Conservation (phyloP, 2,797 vertebrate genomes). For the Adelosebastes latens region DNA sequence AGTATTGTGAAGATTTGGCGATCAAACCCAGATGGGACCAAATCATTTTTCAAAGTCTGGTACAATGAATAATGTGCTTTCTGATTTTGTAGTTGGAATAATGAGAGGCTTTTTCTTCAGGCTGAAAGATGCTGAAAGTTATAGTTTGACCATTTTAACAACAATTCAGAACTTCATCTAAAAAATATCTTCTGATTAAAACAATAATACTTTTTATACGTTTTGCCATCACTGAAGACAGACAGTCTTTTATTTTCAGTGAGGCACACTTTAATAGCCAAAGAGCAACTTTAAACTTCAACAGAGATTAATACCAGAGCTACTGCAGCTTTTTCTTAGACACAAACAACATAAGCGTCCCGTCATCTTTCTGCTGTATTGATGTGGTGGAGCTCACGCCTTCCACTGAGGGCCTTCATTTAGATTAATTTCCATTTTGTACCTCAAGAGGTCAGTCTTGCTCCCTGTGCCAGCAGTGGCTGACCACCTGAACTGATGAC, state of each 20-base stretch:
- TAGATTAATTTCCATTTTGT: constrained; percentile 41
- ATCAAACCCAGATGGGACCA: constrained; percentile 72
- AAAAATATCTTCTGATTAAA: neutral
- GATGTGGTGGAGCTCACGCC: neutral
- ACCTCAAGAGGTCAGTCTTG: constrained; percentile 80
- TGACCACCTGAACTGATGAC: constrained; percentile 42
- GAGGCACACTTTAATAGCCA: neutral
- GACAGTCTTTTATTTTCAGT: neutral
- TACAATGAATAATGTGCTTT: constrained; percentile 42
- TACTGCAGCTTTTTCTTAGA: neutral
- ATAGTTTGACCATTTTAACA: constrained; percentile 17
- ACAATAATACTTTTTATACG: neutral
- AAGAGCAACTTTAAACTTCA: neutral
- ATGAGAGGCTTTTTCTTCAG: constrained; percentile 13
- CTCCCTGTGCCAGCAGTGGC: constrained; percentile 39
- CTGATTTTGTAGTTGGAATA: constrained; percentile 50
- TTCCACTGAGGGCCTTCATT: neutral
- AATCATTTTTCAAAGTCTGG: constrained; percentile 65
- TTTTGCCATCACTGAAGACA: neutral
- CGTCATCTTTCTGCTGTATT: neutral
- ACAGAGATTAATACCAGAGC: neutral
- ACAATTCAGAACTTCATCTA: neutral
- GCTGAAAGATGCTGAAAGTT: constrained; percentile 5
- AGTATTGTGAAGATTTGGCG: constrained; percentile 42
- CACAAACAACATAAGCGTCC: neutral